Percentiles rank a stretch among this genome's conserved stretches.
Evolutionary conservation across 2,113 vertebrate genomes (phyloP).

Genomic region (Gila orcuttii): DNA sequence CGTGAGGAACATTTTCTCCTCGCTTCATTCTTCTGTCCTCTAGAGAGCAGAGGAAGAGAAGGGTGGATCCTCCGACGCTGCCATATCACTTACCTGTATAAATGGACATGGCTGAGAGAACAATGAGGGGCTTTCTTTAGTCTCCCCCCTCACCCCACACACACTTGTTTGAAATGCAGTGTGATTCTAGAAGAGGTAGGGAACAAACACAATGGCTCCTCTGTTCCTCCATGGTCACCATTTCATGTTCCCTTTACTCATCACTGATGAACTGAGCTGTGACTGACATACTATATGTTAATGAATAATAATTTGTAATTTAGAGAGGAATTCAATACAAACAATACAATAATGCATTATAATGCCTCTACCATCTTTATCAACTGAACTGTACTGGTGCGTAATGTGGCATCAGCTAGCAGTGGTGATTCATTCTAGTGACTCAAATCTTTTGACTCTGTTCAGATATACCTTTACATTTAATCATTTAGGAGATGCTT

Average conservation of each 20-base stretch:
- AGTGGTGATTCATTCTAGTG: background rate
- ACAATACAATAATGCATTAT: background rate
- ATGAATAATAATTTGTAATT: slow-evolving; percentile 6
- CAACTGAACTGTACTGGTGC: background rate
- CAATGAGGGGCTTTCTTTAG: slow-evolving; percentile 38
- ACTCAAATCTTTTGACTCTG: background rate
- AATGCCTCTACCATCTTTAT: background rate
- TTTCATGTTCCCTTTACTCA: slow-evolving; percentile 23
- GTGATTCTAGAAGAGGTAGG: slow-evolving; percentile 17
- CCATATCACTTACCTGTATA: slow-evolving; percentile 38
- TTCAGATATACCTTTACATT: background rate
- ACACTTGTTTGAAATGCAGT: slow-evolving; percentile 26
- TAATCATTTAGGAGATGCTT: background rate
- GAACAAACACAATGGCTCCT: slow-evolving; percentile 39
- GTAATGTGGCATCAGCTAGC: background rate
- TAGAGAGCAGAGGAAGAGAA: slow-evolving; percentile 29
- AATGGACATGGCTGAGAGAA: slow-evolving; percentile 14
- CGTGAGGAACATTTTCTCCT: slow-evolving; percentile 10
- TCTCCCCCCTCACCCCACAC: background rate
- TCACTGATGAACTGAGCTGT: slow-evolving; percentile 12
- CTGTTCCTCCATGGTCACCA: slow-evolving; percentile 34
- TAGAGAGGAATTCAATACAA: background rate
- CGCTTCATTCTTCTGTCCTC: slow-evolving; percentile 19
- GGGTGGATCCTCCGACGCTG: background rate
- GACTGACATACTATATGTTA: slow-evolving; percentile 18